These are phyloP conservation scores for Mesodorylaimus sp. DNA, from an alignment of 2,888 invertebrate species.

Conservation along the genomic window DNA sequence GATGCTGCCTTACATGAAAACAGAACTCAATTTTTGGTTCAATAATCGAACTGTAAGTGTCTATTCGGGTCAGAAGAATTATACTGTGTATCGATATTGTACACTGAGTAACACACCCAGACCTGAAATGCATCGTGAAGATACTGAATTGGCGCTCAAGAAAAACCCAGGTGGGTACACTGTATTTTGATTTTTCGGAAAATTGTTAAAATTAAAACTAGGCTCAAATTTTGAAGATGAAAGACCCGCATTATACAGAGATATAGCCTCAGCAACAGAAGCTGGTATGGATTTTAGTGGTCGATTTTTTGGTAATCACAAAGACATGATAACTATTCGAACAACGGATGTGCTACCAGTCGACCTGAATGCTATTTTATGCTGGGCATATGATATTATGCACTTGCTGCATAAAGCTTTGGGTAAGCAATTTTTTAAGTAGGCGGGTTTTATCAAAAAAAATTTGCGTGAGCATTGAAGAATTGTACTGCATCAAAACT, in stretches of 20 bases:
- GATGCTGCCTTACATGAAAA: neutral
- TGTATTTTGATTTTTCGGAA: too few species aligned
- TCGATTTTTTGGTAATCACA: constrained; percentile 60
- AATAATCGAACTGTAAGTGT: neutral
- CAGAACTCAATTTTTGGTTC: constrained; percentile 41
- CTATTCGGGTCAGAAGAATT: too few species aligned
- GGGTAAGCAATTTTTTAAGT: too few species aligned
- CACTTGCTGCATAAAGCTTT: too few species aligned
- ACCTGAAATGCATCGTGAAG: constrained; percentile 62
- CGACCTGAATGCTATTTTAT: constrained; percentile 59
- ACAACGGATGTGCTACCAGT: constrained; percentile 54
- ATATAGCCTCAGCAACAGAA: constrained; percentile 72
- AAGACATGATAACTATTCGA: constrained; percentile 44
- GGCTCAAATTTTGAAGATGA: constrained; percentile 11
- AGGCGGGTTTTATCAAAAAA: too few species aligned
- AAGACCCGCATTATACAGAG: constrained; percentile 46
- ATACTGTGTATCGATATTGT: constrained; percentile 19
- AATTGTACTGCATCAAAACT: too few species aligned
- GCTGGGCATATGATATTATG: too few species aligned
- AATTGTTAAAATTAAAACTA: too few species aligned
- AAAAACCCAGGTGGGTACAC: too few species aligned
- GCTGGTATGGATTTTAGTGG: constrained; percentile 91
- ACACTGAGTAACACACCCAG: constrained; percentile 57
- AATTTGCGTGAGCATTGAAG: too few species aligned
- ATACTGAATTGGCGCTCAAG: constrained; percentile 19